Percentiles rank a stretch among this genome's conserved stretches.
These are phyloP conservation scores for Magallana angulata DNA, from an alignment of 1,140 invertebrate species.

Conservation along the genomic window DNA sequence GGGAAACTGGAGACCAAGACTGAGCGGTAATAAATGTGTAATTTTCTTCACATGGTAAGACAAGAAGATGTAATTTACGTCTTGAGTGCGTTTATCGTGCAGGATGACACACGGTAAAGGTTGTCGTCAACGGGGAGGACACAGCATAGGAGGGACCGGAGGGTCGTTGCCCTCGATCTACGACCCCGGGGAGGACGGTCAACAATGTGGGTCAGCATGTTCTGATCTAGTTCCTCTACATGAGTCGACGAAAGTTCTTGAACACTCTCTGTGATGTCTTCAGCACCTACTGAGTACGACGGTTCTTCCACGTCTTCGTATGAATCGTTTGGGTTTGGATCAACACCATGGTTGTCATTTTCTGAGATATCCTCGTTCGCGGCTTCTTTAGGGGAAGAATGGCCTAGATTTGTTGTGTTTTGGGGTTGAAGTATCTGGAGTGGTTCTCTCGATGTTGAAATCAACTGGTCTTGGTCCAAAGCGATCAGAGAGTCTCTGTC, in stretches of 20 bases:
- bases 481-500: too few relatives aligned
- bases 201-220: neutral
- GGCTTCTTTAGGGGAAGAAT: too few relatives aligned
- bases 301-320: too few relatives aligned
- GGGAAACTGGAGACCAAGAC: constrained; percentile 5
- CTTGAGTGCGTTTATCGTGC: neutral
- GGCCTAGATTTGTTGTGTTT: too few relatives aligned
- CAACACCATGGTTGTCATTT: too few relatives aligned
- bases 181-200: neutral
- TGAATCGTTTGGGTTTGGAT: too few relatives aligned
- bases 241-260: neutral
- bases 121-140: neutral
- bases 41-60: neutral
- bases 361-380: too few relatives aligned
- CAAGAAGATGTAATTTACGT: constrained; percentile 13
- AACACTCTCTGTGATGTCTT: too few relatives aligned
- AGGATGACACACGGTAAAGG: neutral
- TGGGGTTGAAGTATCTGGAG: too few relatives aligned
- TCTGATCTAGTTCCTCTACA: neutral
- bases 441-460: too few relatives aligned
- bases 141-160: neutral
- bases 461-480: too few relatives aligned
- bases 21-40: neutral
- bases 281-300: too few relatives aligned
- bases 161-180: neutral